Conservation (phyloP, 2,888 invertebrate species). For the Lomographa bimaculata region DNA sequence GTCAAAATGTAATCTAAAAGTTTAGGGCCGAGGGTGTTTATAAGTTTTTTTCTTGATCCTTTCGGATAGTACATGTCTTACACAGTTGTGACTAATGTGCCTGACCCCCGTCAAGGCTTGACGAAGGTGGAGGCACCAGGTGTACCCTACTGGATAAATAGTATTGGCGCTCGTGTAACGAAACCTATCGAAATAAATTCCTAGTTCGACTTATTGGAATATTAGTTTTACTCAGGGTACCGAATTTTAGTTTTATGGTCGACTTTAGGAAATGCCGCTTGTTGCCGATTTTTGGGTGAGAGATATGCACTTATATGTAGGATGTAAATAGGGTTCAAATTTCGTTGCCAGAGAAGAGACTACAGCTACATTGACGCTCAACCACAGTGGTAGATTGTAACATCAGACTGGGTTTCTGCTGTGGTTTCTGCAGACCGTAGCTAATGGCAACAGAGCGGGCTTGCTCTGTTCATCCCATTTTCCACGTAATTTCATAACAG, state of each 20-base stretch:
- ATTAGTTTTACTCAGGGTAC: constrained; percentile 29
- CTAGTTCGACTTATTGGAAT: constrained; percentile 44
- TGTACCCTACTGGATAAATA: constrained; percentile 49
- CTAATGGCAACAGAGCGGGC: no score
- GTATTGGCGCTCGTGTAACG: constrained; percentile 55
- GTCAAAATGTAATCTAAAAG: constrained; percentile 35
- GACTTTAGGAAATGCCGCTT: constrained; percentile 10
- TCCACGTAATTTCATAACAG: no score
- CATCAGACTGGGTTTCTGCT: no score
- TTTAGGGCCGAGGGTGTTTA: constrained; percentile 29
- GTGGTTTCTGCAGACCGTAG: no score
- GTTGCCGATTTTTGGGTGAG: no score
- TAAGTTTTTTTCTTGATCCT: constrained; percentile 36
- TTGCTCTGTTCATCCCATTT: no score
- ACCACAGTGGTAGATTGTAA: no score
- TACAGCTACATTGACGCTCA: no score
- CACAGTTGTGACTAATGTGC: constrained; percentile 67
- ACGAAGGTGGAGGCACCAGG: constrained; percentile 65
- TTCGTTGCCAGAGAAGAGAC: no score
- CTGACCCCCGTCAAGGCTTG: constrained; percentile 61
- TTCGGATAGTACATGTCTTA: constrained; percentile 50
- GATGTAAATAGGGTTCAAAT: no score
- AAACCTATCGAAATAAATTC: constrained; percentile 54
- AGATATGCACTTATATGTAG: no score
- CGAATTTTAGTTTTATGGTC: no score